Percentiles rank a stretch among this genome's conserved stretches.
phyloP scores from a whole-genome alignment of 2,888 invertebrate species.

The Xylophagus ater region DNA sequence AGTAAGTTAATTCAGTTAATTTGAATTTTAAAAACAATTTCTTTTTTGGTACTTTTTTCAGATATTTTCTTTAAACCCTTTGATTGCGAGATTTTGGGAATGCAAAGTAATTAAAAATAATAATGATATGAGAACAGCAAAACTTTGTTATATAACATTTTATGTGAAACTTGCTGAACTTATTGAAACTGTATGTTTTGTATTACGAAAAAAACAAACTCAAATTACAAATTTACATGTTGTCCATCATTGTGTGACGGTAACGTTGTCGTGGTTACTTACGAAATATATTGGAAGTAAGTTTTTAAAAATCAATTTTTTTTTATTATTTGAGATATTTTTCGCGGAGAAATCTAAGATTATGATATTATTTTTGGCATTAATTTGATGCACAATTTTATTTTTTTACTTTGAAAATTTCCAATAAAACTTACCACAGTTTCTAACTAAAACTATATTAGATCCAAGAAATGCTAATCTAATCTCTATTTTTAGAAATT shows the following conservation, averaged over 20 bases:
- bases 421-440: not conserved
- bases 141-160: slow-evolving; percentile 46
- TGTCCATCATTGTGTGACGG: slow-evolving; percentile 57
- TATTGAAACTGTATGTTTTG: slow-evolving; percentile 58
- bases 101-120: slow-evolving; percentile 21
- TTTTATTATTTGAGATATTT: too few relatives aligned
- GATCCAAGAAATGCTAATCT: not conserved
- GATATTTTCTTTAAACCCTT: not conserved
- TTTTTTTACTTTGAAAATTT: not conserved
- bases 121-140: slow-evolving; percentile 32
- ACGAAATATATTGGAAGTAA: slow-evolving; percentile 56
- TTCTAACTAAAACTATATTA: not conserved
- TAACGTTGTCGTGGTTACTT: slow-evolving; percentile 48
- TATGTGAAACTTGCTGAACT: slow-evolving; percentile 55
- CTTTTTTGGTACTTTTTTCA: not conserved
- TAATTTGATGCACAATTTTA: too few relatives aligned
- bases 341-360: too few relatives aligned
- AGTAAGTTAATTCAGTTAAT: slow-evolving; percentile 36
- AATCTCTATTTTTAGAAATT: not conserved
- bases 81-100: slow-evolving; percentile 21
- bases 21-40: not conserved
- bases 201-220: slow-evolving; percentile 56
- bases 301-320: slow-evolving; percentile 17
- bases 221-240: slow-evolving; percentile 63
- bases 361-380: too few relatives aligned